Evolutionary conservation across 2,888 invertebrate genomes (phyloP), one percentile per base, ranked within the genome.

Genomic region (Sympetrum striolatum): DNA sequence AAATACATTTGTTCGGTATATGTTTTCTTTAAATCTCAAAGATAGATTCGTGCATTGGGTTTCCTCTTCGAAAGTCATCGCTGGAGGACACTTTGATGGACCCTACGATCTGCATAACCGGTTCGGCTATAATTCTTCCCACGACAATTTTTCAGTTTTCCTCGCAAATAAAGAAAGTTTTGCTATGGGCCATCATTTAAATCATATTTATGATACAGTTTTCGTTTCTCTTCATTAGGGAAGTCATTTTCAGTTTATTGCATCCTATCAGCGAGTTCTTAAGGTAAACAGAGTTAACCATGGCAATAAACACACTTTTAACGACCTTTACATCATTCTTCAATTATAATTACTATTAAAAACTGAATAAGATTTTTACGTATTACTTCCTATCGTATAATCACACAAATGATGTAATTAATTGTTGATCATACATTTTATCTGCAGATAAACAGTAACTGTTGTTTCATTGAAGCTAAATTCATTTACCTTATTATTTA

Each of bases 111-210:
- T 86, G 37, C 60, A 53, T 60, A 86, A 86, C 86, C 58, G 37
- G 86, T 86, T 86, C 37, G n/a, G 58, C 60, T 37, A 60, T 60
- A 86, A 58, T 86, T 60, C 39, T 12, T 64, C n/a, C 35, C 35
- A 37, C 37, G 37, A 64, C 22, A 60, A 37, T 37, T 60, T 60
- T 60, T 37, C 31, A 37, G 22, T 10, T 37, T 58, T 60, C 37
- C 64, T 64, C 60, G 53, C 37, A 60, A 86, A 64, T 58, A 60
- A 86, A 86, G 86, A 86, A 86, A 86, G 86, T 73, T 86, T 86
- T 53, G 86, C 86, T 60, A 58, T 35, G 35, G 86, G 86, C 86
- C 64, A 60, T 64, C 37, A 60, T 12, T 39, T 60, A 37, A 64
- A n/a, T 60, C 22, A 14, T 37, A 1, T 37, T 22, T 39, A 18